A percentile compares a stretch with the other conserved stretches of the same genome.
These are phyloP conservation scores for Dissostichus mawsoni DNA, from an alignment of 2,113 vertebrate species.

Conservation along the genomic window DNA sequence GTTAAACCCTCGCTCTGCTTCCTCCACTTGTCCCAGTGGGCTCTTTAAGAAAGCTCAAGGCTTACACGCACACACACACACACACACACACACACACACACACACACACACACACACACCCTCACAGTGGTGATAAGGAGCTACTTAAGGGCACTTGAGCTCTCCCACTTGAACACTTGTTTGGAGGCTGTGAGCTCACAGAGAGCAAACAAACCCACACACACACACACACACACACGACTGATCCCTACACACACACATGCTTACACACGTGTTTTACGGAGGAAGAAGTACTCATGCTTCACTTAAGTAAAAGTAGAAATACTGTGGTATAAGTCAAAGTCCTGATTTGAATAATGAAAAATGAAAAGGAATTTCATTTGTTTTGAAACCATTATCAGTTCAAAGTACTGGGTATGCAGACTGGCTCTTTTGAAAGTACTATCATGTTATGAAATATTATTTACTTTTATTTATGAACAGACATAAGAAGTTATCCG, in stretches of 20 bases:
- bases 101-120: constrained; percentile 15
- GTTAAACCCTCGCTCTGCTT: constrained; percentile 49
- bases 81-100: constrained; percentile 22
- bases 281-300: no score
- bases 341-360: no score
- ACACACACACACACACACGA: constrained; percentile 17
- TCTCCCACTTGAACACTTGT: constrained; percentile 65
- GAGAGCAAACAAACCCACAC: not conserved
- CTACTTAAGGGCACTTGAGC: constrained; percentile 71
- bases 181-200: constrained; percentile 53
- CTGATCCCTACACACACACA: constrained; percentile 11
- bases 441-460: no score
- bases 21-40: constrained; percentile 46
- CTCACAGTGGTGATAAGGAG: constrained; percentile 59
- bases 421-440: no score
- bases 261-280: no score
- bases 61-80: constrained; percentile 2
- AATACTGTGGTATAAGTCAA: no score
- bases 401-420: no score
- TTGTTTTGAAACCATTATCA: no score
- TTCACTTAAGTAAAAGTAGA: no score
- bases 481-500: no score
- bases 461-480: no score
- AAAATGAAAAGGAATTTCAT: no score
- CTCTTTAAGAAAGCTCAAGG: constrained; percentile 63